Evolutionary conservation across 2,113 vertebrate species (phyloP).

Genomic region (Pluvialis apricaria): DNA sequence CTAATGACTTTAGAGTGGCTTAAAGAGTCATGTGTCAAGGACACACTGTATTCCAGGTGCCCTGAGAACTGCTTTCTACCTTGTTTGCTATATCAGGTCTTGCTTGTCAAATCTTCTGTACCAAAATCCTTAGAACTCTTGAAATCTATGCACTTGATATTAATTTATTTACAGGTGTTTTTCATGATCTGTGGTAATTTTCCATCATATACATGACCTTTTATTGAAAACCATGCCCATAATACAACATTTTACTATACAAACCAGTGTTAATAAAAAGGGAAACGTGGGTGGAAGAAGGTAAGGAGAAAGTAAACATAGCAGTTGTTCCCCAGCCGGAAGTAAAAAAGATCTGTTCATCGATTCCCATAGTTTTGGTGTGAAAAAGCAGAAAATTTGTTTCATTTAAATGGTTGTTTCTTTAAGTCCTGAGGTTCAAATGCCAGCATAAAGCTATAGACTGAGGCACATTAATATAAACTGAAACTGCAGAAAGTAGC

Average conservation of each 20-base stretch:
- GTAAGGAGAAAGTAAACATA: background rate
- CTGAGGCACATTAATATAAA: background rate
- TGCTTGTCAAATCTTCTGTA: background rate
- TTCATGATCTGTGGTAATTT: too few relatives aligned
- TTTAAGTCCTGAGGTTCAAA: background rate
- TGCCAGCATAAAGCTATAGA: background rate
- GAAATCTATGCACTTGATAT: background rate
- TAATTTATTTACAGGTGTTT: too few relatives aligned
- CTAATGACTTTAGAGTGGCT: background rate
- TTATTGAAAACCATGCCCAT: background rate
- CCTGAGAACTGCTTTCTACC: background rate
- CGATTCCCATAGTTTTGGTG: background rate
- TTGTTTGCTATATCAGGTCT: background rate
- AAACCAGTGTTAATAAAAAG: background rate
- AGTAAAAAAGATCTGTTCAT: background rate
- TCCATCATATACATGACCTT: too few relatives aligned
- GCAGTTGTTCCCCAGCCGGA: background rate
- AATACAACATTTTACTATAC: background rate
- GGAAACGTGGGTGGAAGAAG: background rate
- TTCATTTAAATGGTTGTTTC: background rate
- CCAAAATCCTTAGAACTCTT: background rate
- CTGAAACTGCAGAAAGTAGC: background rate
- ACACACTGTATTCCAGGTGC: background rate
- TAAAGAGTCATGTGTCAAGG: background rate
- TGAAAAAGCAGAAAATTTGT: background rate